Base-by-base conservation (phyloP, 2,888 invertebrate species). In the Melipona bicolor region DNA sequence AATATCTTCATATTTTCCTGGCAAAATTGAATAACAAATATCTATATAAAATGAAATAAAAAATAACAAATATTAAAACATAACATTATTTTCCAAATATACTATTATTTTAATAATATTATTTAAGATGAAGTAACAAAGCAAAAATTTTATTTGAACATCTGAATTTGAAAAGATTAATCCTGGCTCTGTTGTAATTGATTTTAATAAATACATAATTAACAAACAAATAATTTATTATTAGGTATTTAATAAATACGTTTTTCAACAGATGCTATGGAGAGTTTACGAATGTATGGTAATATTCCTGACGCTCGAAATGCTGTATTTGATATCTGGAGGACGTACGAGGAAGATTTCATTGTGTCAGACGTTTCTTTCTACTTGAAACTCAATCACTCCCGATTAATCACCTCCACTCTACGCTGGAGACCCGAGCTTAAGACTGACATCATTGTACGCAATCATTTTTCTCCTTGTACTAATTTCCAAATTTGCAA, bases 301-400 rank as follows among this genome's bases (percentile, higher is more conserved):
- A 95, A 95, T 81, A 97, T 98, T 86, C 96, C 97, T 0, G 97
- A 98, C 93, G 96, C 97, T 0, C 95, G 98, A 56, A 97, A 97
- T 86, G 97, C 96, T 0, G 95, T 96, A 85, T 96, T 98, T 88
- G 96, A 97, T 93, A 96, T 97, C 19, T 98, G 98, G 97, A 96
- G 98, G 61, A 96, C 97, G 89, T 98, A 97, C 91, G 97, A 98
- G 86, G 90, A 94, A 32, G 97, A 98, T 93, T 96, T 97, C 89
- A 96, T 96, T 3, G 96, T 98, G 64, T 96, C 97, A 4, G 98
- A 98, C 94, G 95, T 98, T 36, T 96, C 97, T 5, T 98, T 97
- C 36, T 98, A 97, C 93, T 95, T 98, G 68, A 96, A 97, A 49
- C 96, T 98, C 88, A 98, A 98, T 95, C 98, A 98, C 93, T 98